Percentiles rank a stretch among this genome's conserved stretches.
Evolutionary conservation across 2,113 vertebrate species (phyloP).

Genomic region (Trogon melanurus): DNA sequence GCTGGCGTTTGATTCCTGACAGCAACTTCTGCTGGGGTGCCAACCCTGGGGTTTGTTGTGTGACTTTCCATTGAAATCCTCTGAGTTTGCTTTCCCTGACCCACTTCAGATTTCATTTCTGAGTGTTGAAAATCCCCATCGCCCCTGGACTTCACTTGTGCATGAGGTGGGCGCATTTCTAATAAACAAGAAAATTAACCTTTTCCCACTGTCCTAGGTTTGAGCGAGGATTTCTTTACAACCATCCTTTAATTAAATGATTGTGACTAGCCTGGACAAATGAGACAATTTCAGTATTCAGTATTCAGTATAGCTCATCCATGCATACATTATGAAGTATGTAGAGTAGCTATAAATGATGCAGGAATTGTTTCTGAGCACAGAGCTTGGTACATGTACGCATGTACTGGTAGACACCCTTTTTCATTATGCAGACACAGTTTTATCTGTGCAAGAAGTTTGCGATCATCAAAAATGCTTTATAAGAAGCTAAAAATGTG

Average conservation of each 20-base stretch:
- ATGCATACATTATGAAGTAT: neutral
- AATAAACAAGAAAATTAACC: neutral
- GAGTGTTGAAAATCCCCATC: neutral
- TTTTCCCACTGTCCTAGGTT: neutral
- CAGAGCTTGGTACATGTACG: neutral
- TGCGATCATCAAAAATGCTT: neutral
- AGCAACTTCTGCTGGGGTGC: neutral
- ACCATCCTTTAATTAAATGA: neutral
- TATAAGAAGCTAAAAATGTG: neutral
- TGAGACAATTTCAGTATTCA: neutral
- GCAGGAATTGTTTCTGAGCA: neutral
- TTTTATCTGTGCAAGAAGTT: neutral
- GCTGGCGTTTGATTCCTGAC: neutral
- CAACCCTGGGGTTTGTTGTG: neutral
- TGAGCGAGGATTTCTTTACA: neutral
- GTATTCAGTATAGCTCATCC: neutral
- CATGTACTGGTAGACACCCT: neutral
- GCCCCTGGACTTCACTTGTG: neutral
- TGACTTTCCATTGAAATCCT: neutral
- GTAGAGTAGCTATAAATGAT: constrained; percentile 5
- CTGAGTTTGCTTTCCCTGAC: neutral
- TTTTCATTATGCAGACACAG: neutral
- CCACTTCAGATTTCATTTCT: neutral
- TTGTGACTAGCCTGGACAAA: constrained; percentile 1
- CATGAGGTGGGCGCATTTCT: rapidly evolving